These are phyloP conservation scores for Acleris emargana DNA, from an alignment of 2,888 invertebrate species.

Conservation along the genomic window DNA sequence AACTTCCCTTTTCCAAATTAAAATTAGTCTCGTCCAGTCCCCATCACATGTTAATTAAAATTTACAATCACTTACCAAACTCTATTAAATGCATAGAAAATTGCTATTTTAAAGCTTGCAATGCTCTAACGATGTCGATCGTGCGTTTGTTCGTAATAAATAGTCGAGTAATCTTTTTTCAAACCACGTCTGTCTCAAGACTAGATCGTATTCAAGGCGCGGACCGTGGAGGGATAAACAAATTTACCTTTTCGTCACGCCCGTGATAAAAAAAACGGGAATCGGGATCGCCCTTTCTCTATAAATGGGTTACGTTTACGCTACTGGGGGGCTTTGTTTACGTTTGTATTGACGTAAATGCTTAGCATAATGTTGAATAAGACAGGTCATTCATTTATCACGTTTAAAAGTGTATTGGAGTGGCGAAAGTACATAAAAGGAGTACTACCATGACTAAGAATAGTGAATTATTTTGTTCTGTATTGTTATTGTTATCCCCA, in stretches of 20 bases:
- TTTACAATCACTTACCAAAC: too few relatives aligned
- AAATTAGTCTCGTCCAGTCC: too few relatives aligned
- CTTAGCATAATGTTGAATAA: background rate
- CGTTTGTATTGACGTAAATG: background rate
- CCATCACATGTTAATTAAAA: too few relatives aligned
- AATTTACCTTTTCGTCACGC: slow-evolving; percentile 31
- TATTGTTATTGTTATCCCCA: too few relatives aligned
- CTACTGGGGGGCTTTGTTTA: slow-evolving; percentile 23
- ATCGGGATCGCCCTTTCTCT: slow-evolving; percentile 17
- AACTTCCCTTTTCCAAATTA: too few relatives aligned
- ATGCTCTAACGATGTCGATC: background rate
- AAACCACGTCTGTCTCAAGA: slow-evolving; percentile 26
- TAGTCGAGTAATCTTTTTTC: slow-evolving; percentile 11
- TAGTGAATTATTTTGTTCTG: too few relatives aligned
- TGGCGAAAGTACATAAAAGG: too few relatives aligned
- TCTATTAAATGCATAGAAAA: too few relatives aligned
- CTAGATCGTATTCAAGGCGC: slow-evolving; percentile 26
- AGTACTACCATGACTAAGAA: too few relatives aligned
- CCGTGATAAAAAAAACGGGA: slow-evolving; percentile 27
- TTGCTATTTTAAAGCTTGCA: too few relatives aligned
- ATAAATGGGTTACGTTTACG: slow-evolving; percentile 31
- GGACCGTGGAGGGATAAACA: slow-evolving; percentile 30
- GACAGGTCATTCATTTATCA: background rate
- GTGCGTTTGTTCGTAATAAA: background rate
- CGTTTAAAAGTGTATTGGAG: background rate